Evolutionary conservation across 2,888 invertebrate species (phyloP).

Genomic region (Boloria selene): DNA sequence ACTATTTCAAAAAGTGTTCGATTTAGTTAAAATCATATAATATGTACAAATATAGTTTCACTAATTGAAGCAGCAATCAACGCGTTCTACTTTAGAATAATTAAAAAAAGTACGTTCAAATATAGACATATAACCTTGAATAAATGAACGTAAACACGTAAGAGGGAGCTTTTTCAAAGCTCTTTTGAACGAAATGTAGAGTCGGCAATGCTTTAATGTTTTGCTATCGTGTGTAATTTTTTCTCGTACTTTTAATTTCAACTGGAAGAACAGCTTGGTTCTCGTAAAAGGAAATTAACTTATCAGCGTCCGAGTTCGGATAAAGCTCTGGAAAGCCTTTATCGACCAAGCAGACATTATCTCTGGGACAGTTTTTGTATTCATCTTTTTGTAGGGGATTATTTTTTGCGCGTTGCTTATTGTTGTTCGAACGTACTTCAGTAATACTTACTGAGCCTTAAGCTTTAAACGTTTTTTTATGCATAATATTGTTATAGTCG

Average conservation of each 20-base stretch:
- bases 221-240: conserved; percentile 6
- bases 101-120: conserved; percentile 8
- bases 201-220: conserved; percentile 13
- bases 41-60: too few species aligned
- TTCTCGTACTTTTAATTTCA: conserved; percentile 17
- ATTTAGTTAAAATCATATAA: too few species aligned
- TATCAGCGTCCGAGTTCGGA: conserved; percentile 19
- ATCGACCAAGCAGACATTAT: conserved; percentile 25
- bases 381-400: conserved; percentile 12
- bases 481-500: background rate
- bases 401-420: conserved; percentile 9
- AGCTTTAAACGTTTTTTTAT: background rate
- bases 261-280: background rate
- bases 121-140: conserved; percentile 8
- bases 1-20: too few species aligned
- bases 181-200: conserved; percentile 6
- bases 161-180: conserved; percentile 5
- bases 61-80: too few species aligned
- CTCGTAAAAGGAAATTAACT: conserved; percentile 21
- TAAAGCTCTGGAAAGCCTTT: conserved; percentile 19
- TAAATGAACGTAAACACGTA: background rate
- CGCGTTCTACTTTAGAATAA: background rate
- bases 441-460: background rate
- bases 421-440: background rate
- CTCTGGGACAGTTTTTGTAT: conserved; percentile 20